These are phyloP conservation scores for Odocoileus hemionus DNA, from an alignment of 2,113 vertebrate species.

Conservation along the genomic window DNA sequence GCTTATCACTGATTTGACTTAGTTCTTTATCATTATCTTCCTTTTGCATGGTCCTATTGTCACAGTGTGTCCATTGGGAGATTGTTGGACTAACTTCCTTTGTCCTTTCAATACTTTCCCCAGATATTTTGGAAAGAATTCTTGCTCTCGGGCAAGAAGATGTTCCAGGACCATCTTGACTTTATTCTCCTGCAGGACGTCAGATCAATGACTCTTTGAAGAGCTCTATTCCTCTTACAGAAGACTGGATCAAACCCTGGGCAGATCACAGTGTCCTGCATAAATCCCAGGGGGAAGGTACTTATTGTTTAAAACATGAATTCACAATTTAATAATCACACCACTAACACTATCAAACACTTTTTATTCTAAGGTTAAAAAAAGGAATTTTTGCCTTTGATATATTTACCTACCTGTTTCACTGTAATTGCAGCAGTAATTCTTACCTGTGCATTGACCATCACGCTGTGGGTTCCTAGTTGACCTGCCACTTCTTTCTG, in stretches of 20 bases:
- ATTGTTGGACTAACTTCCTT: no score
- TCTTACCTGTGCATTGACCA: rapidly evolving
- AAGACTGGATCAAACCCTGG: neutral
- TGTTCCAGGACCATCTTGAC: neutral
- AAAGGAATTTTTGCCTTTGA: no score
- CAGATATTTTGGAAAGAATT: neutral
- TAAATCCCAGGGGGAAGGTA: rapidly evolving
- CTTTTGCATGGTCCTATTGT: neutral
- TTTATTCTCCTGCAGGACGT: neutral
- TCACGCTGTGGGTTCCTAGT: rapidly evolving
- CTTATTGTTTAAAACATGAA: neutral
- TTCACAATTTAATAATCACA: neutral
- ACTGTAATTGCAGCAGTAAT: no score
- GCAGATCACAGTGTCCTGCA: rapidly evolving
- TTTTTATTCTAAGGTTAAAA: neutral
- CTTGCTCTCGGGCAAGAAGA: neutral
- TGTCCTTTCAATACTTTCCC: neutral
- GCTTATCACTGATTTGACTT: neutral
- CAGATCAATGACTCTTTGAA: neutral
- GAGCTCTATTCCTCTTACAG: neutral
- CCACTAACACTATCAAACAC: neutral
- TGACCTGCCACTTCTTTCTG: neutral
- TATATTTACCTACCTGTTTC: neutral
- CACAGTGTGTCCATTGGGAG: rapidly evolving
- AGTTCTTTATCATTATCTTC: neutral